A percentile compares a stretch with the other conserved stretches of the same genome.
Conservation (phyloP, 2,888 invertebrate genomes). For the Alentia gelatinosa region DNA sequence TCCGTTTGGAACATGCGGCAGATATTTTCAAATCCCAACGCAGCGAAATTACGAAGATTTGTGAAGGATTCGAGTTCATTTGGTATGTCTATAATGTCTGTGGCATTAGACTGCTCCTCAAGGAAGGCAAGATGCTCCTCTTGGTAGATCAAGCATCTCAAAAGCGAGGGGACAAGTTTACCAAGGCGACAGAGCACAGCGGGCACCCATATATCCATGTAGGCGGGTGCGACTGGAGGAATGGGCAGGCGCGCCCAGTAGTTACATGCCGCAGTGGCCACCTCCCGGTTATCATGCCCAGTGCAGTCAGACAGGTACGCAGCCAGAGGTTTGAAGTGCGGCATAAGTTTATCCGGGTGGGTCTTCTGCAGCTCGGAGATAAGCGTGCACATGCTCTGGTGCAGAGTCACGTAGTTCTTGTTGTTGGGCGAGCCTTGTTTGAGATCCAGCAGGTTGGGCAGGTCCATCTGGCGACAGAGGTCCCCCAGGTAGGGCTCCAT, state of each 20-base stretch:
- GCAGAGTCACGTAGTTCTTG: conserved; percentile 46
- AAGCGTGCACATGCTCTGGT: conserved; percentile 54
- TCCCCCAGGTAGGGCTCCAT: conserved; percentile 19
- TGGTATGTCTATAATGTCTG: neutral
- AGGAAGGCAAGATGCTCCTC: conserved; percentile 57
- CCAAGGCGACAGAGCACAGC: conserved; percentile 55
- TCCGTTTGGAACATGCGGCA: conserved; percentile 61
- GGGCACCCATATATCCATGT: conserved; percentile 61
- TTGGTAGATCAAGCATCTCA: conserved; percentile 60
- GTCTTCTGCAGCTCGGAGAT: conserved; percentile 57
- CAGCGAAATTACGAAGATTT: conserved; percentile 61
- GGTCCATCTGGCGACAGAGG: conserved; percentile 14
- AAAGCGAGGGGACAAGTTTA: conserved; percentile 59
- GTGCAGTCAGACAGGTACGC: conserved; percentile 58
- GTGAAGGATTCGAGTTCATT: conserved; percentile 54
- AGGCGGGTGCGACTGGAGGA: conserved; percentile 60
- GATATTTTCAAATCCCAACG: conserved; percentile 63
- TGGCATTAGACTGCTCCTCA: conserved; percentile 9
- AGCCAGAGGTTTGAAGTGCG: conserved; percentile 56
- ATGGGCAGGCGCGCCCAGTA: conserved; percentile 62
- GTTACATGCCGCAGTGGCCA: conserved; percentile 60
- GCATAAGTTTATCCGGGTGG: conserved; percentile 56
- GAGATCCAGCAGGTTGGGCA: conserved; percentile 46
- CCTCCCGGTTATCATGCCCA: conserved; percentile 24
- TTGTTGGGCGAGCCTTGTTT: conserved; percentile 10